Evolutionary conservation across 2,888 invertebrate genomes (phyloP).

Genomic region (Thecocarcelia acutangulata): DNA sequence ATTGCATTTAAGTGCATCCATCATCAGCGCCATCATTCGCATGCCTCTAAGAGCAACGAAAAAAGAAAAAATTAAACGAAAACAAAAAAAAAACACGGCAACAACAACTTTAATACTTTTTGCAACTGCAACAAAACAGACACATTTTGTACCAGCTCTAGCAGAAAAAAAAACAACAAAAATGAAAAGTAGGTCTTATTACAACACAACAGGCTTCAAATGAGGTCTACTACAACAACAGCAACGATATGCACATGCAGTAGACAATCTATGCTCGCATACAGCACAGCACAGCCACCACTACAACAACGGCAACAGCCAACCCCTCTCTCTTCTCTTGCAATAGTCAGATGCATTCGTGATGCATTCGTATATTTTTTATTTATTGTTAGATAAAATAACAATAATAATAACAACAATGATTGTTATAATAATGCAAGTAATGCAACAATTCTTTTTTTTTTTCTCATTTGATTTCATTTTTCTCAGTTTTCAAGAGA

Average conservation of each 20-base stretch:
- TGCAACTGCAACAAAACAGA: conserved; percentile 53
- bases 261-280: no score
- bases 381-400: conserved; percentile 54
- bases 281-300: no score
- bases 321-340: conserved; percentile 12
- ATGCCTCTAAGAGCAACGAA: conserved; percentile 23
- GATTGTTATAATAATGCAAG: conserved; percentile 27
- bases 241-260: neutral
- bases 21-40: conserved; percentile 52
- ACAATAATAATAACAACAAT: conserved; percentile 32
- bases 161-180: conserved; percentile 28
- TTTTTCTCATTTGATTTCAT: neutral
- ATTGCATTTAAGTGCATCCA: conserved; percentile 58
- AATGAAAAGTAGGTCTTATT: conserved; percentile 58
- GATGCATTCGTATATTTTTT: conserved; percentile 25
- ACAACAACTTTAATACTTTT: conserved; percentile 20
- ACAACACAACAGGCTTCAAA: conserved; percentile 61
- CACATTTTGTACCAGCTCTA: conserved; percentile 36
- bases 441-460: conserved; percentile 39
- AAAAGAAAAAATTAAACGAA: neutral
- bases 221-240: conserved; percentile 44
- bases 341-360: conserved; percentile 30
- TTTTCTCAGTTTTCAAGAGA: conserved; percentile 20
- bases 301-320: no score
- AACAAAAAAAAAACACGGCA: neutral